Evolutionary conservation across 53 echinoderm and acorn worm species (phyloP).

Genomic region (Patiria pectinifera): DNA sequence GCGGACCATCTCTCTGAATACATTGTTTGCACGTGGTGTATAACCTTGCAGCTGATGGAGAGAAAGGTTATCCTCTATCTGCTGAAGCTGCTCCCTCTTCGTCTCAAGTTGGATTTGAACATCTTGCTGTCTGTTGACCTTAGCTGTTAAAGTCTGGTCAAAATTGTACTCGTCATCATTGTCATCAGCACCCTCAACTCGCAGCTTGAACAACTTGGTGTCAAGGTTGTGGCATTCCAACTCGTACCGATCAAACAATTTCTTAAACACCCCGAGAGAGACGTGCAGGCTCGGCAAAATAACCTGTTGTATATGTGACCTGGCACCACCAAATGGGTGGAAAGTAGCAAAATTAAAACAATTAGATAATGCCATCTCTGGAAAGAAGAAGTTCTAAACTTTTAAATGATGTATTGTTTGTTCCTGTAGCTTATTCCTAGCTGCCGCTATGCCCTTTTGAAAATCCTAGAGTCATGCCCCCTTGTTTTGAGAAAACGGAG

Average conservation of each 20-base stretch:
- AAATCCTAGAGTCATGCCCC: no score
- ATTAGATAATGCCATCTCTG: no score
- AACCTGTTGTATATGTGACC: not conserved
- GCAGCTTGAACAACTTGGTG: slow-evolving; percentile 21
- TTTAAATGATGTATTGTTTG: no score
- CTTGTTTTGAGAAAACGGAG: no score
- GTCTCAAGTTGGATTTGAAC: not conserved
- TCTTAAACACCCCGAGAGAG: slow-evolving; percentile 13
- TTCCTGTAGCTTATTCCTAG: no score
- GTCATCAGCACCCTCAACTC: no score
- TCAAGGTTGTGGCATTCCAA: slow-evolving; percentile 29
- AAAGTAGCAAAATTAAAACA: no score
- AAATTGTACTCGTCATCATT: slow-evolving; percentile 11
- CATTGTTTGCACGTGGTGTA: not conserved
- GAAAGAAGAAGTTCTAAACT: no score
- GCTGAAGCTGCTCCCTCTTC: not conserved
- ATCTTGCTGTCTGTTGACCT: slow-evolving; percentile 14
- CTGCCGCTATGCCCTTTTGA: no score
- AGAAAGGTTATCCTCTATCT: slow-evolving; percentile 18
- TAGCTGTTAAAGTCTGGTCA: slow-evolving; percentile 17
- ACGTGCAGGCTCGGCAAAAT: not conserved
- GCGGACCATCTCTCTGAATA: slow-evolving; percentile 8
- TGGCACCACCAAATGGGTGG: no score
- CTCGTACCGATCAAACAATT: not conserved
- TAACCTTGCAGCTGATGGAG: not conserved